These are phyloP conservation scores for Leptocoma aspasia DNA, from an alignment of 2,113 vertebrate genomes.

Conservation along the genomic window DNA sequence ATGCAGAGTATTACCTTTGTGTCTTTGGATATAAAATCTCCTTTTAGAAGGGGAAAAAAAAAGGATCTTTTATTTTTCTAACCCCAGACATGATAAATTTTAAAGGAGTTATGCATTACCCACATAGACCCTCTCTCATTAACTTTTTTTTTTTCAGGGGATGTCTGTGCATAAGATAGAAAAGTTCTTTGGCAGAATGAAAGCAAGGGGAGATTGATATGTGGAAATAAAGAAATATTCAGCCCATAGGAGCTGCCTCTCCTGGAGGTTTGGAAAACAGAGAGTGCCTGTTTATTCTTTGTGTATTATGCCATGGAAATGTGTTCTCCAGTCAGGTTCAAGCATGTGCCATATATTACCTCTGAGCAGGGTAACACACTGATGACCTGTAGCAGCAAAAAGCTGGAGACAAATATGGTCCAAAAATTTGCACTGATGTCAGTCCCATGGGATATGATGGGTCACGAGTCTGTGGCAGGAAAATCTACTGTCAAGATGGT, in stretches of 20 bases:
- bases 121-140: neutral
- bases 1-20: slow-evolving; percentile 43
- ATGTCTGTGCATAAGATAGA: neutral
- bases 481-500: neutral
- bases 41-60: neutral
- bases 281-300: neutral
- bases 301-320: neutral
- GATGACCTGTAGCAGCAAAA: neutral
- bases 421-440: neutral
- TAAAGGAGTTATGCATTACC: neutral
- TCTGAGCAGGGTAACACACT: rapidly evolving
- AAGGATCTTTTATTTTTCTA: neutral
- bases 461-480: rapidly evolving
- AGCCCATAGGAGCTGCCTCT: neutral
- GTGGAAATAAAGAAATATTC: neutral
- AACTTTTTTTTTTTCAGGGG: neutral
- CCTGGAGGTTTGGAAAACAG: neutral
- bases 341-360: neutral
- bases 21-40: slow-evolving; percentile 38
- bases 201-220: neutral
- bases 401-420: neutral
- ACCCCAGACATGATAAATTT: neutral
- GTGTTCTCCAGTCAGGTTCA: neutral
- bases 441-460: neutral
- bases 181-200: neutral